Evolutionary conservation across 2,797 vertebrate species (phyloP).

Genomic region (Salarias fasciatus): DNA sequence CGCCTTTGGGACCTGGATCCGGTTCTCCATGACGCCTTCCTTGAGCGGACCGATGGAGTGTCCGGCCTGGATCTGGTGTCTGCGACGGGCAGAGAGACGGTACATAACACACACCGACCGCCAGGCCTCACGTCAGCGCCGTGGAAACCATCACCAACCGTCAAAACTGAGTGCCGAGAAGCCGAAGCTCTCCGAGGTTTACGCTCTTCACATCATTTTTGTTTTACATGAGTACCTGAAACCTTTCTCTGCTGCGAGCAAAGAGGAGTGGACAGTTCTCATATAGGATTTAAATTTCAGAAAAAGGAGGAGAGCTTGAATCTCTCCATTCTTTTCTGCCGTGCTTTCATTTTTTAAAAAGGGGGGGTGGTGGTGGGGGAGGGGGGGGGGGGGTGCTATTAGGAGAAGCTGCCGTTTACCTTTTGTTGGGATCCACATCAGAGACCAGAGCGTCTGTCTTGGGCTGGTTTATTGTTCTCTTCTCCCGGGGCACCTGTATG

Average conservation of each 20-base stretch:
- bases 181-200: no score
- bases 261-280: background rate
- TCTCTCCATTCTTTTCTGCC: slow-evolving; percentile 9
- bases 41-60: slow-evolving; percentile 81
- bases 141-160: no score
- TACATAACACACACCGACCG: no score
- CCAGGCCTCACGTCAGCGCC: no score
- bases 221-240: no score
- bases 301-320: slow-evolving; percentile 17
- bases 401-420: slow-evolving; percentile 78
- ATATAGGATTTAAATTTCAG: background rate
- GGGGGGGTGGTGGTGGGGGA: slow-evolving; percentile 10
- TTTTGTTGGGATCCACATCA: slow-evolving; percentile 97
- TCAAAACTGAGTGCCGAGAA: no score
- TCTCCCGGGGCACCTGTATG: slow-evolving; percentile 93
- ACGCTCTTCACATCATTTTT: no score
- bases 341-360: slow-evolving; percentile 51
- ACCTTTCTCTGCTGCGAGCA: no score
- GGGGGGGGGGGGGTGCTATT: slow-evolving; percentile 2
- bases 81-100: no score
- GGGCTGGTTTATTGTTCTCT: slow-evolving; percentile 88
- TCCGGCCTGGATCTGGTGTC: slow-evolving; percentile 76
- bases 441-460: slow-evolving; percentile 91
- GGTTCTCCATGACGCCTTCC: slow-evolving; percentile 87
- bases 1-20: slow-evolving; percentile 93